phyloP scores from a whole-genome alignment of 2,113 vertebrate genomes.

The Centropristis striata region DNA sequence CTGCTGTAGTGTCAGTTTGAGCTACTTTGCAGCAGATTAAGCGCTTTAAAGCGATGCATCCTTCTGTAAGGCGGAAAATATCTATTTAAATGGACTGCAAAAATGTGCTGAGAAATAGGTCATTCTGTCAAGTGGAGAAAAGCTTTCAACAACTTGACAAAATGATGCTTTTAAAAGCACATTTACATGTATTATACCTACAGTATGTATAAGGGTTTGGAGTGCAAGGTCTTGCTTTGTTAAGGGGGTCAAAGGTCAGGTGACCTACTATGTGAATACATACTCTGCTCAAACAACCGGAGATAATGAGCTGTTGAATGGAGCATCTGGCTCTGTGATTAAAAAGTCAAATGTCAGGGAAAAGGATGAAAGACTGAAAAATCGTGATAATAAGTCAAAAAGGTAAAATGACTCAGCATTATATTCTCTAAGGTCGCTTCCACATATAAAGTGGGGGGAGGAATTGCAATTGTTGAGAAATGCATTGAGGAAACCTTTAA shows the following conservation, averaged over 20 bases:
- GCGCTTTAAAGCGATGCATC: not conserved
- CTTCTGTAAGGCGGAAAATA: not conserved
- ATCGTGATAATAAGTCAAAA: not conserved
- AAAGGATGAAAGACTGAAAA: not conserved
- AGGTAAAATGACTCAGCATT: not conserved
- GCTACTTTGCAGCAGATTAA: not conserved
- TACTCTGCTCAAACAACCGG: not conserved
- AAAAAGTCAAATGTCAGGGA: not conserved
- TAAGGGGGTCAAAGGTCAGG: not conserved
- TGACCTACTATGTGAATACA: too few species aligned
- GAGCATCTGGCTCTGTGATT: not conserved
- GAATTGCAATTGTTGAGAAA: too few species aligned
- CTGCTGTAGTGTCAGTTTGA: not conserved
- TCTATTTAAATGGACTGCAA: not conserved
- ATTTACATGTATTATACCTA: not conserved
- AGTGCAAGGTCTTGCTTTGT: not conserved
- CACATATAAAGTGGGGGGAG: too few species aligned
- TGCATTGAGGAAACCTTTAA: too few species aligned
- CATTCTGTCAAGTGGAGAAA: conserved; percentile 1
- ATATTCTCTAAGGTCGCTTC: not conserved
- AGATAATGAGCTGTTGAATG: too few species aligned
- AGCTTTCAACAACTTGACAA: not conserved
- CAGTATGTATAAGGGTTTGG: not conserved
- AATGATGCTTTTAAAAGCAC: not conserved
- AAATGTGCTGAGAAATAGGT: not conserved